Percentiles rank a stretch among this genome's conserved stretches.
Evolutionary conservation across 2,113 vertebrate species (phyloP).

Genomic region (Gymnobelideus leadbeateri): DNA sequence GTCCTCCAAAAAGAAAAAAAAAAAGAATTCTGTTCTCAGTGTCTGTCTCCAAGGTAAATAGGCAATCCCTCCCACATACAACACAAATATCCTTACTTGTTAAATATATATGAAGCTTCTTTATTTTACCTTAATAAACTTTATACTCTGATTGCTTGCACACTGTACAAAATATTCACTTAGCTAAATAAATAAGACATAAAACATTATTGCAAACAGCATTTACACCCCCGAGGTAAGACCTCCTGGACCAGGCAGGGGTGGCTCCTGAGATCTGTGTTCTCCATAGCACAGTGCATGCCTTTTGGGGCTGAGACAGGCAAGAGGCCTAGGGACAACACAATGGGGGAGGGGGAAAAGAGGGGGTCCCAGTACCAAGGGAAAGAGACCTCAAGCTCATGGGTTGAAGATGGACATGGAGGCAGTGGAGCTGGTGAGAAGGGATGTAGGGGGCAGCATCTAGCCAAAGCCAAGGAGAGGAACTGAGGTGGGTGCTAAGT

Average conservation of each 20-base stretch:
- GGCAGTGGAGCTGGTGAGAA: background rate
- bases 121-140: slow-evolving; percentile 81
- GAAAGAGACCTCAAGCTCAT: background rate
- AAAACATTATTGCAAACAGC: slow-evolving; percentile 71
- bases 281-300: slow-evolving; percentile 42
- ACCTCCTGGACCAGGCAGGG: slow-evolving; percentile 57
- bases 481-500: background rate
- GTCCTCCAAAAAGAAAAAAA: no score
- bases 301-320: slow-evolving; percentile 18
- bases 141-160: slow-evolving; percentile 80
- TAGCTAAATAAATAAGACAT: slow-evolving; percentile 84
- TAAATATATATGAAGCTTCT: slow-evolving; percentile 73
- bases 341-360: background rate
- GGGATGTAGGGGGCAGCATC: background rate
- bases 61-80: background rate
- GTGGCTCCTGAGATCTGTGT: slow-evolving; percentile 72
- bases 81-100: background rate
- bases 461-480: background rate
- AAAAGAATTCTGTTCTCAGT: background rate
- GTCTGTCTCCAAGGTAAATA: no score
- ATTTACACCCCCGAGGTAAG: slow-evolving; percentile 68
- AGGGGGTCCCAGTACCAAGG: slow-evolving; percentile 13
- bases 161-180: slow-evolving; percentile 85
- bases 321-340: slow-evolving; percentile 36
- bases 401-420: slow-evolving; percentile 28